A percentile compares a stretch with the other conserved stretches of the same genome.
Conservation (phyloP, 37 sponge, comb jelly and placozoan species). For the Ephydatia muelleri region DNA sequence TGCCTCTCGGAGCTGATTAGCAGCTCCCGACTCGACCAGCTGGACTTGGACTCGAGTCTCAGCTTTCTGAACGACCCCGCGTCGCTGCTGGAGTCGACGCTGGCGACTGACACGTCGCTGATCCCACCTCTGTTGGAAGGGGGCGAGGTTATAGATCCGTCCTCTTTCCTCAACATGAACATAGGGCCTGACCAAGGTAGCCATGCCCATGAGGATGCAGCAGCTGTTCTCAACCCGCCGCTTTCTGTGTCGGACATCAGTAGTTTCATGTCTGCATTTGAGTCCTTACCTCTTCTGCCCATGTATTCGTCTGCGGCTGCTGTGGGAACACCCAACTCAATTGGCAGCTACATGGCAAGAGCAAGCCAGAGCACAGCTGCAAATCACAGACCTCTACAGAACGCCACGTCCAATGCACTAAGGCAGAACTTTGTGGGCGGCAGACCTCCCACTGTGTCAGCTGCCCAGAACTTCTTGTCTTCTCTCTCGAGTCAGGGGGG, state of each 20-base stretch:
- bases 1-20: not conserved
- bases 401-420: not conserved
- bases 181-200: not conserved
- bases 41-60: constrained; percentile 33
- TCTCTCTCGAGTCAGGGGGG: not conserved
- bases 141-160: constrained; percentile 9
- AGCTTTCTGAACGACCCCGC: constrained; percentile 38
- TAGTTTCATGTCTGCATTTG: not conserved
- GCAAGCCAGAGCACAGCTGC: not conserved
- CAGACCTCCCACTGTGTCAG: not conserved
- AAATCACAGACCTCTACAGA: not conserved
- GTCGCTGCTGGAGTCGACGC: not conserved
- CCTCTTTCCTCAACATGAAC: not conserved
- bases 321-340: not conserved
- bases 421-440: not conserved
- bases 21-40: not conserved
- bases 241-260: constrained; percentile 10
- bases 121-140: constrained; percentile 3
- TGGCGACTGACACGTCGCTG: not conserved
- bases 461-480: not conserved
- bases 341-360: not conserved
- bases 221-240: not conserved
- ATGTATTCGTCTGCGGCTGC: not conserved
- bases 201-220: not conserved
- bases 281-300: not conserved